Base-by-base conservation (phyloP, 2,113 vertebrate species). In the Ia io region DNA sequence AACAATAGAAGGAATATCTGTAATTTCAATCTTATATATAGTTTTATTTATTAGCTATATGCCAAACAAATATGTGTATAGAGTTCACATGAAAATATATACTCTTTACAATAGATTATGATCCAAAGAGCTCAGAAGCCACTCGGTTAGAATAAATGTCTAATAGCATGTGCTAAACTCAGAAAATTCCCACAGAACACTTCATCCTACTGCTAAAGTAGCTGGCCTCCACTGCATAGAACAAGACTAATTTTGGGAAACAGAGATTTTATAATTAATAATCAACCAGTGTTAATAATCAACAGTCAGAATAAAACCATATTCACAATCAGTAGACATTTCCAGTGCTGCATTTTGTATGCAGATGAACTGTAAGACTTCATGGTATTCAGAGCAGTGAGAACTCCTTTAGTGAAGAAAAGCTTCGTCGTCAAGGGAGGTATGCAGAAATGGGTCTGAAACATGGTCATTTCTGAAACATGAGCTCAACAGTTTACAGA, bases 21-120 rank as follows among this genome's bases (percentile, higher is more conserved):
- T 90, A 70, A 84, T 95, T 90, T 96, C n/a, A 90, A 53, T 9
- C 28, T 80, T 90, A 47, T 35, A 56, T 78, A 79, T 63, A 53
- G 32, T 47, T 90, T 95, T 73, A 71, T 59, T 6, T 84, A 35
- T 71, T 83, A 94, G 11, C n/a, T 88, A 47, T 61, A 71, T 77
- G 84, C 12, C 20, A 94, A 88, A 67, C 32, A 56, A 90, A 37
- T 86, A 23, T 51, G 23, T 80, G 2, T 91, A 9, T 76, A 84
- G 32, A 80, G 2, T 79, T 90, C 65, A 92, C 11, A 67, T 61
- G 12, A 74, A 90, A 96, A 96, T 90, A 37, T 56, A 10, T 69
- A n/a, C 59, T 80, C 95, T 42, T 59, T 85, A 44, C 35, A 18
- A 25, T 85, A 84, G n/a, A 23, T 91, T 63, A 42, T 25, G 44